Conservation (phyloP, 2,113 vertebrate genomes). For the Hoplias malabaricus region DNA sequence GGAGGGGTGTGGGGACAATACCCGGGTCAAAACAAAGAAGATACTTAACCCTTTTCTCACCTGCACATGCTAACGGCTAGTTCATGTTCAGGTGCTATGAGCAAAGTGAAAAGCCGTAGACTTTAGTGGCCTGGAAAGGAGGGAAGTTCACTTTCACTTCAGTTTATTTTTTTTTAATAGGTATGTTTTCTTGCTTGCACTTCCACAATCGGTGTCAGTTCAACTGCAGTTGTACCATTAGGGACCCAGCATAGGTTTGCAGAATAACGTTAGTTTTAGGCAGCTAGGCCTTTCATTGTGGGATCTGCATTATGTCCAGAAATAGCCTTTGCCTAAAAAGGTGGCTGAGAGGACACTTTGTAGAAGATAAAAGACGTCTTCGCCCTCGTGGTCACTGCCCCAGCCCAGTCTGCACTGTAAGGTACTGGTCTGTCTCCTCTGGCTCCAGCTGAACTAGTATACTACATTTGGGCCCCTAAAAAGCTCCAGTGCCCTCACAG, state of each 20-base stretch:
- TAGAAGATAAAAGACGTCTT: neutral
- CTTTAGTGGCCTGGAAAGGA: neutral
- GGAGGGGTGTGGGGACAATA: slow-evolving; percentile 66
- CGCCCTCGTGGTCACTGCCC: neutral
- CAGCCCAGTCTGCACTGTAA: neutral
- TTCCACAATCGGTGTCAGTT: slow-evolving; percentile 22
- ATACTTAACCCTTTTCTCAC: slow-evolving; percentile 67
- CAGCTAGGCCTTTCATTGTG: no score
- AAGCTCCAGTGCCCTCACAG: slow-evolving; percentile 2
- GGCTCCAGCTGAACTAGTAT: neutral
- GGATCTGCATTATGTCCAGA: neutral
- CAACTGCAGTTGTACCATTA: neutral
- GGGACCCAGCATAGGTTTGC: neutral
- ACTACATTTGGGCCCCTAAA: slow-evolving; percentile 10
- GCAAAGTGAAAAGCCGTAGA: neutral
- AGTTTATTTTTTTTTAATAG: no score
- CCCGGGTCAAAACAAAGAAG: slow-evolving; percentile 66
- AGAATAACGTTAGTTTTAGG: neutral
- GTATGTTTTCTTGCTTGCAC: neutral
- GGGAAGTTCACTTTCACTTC: slow-evolving; percentile 32
- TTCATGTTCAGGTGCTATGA: slow-evolving; percentile 10
- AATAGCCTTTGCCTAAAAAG: neutral
- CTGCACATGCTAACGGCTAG: slow-evolving; percentile 7
- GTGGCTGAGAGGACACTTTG: neutral
- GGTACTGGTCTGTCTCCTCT: neutral